These are phyloP conservation scores for Xiphophorus birchmanni DNA, from an alignment of 2,797 vertebrate species.

Conservation along the genomic window DNA sequence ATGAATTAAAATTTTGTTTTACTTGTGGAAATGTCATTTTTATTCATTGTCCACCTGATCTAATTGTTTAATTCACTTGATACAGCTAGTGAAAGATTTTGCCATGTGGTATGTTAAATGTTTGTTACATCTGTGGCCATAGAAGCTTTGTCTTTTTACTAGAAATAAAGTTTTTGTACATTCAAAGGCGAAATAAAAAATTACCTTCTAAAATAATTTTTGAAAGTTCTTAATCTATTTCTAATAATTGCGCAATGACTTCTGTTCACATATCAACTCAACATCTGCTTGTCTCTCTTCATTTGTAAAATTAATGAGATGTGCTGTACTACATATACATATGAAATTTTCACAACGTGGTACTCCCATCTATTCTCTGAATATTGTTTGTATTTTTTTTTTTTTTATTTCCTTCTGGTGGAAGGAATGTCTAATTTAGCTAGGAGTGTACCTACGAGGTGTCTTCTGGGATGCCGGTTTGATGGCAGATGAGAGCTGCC, in stretches of 20 bases:
- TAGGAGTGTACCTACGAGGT: constrained; percentile 63
- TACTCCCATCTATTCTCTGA: constrained; percentile 34
- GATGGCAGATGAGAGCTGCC: constrained; percentile 78
- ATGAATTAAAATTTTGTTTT: not conserved
- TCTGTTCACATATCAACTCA: constrained; percentile 5
- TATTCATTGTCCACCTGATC: not conserved
- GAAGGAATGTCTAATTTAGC: constrained; percentile 55
- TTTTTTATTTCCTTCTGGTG: constrained; percentile 7
- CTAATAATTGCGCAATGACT: not conserved
- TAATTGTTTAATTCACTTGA: not conserved
- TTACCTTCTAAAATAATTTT: not conserved
- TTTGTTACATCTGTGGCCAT: not conserved
- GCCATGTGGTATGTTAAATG: not conserved
- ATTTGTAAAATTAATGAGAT: constrained; percentile 14
- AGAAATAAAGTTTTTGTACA: not conserved
- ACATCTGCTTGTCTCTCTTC: constrained; percentile 1
- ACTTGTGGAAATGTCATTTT: not conserved
- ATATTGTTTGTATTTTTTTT: constrained; percentile 19
- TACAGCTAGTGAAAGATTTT: not conserved
- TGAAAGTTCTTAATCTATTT: not conserved
- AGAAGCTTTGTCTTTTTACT: not conserved
- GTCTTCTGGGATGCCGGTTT: constrained; percentile 67
- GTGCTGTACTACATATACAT: constrained; percentile 63
- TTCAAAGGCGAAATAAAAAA: not conserved
- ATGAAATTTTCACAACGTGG: constrained; percentile 89